Percentiles rank a stretch among this genome's conserved stretches.
phyloP scores from a whole-genome alignment of 37 sponge, comb jelly and placozoan species.

The Agelas oroides region DNA sequence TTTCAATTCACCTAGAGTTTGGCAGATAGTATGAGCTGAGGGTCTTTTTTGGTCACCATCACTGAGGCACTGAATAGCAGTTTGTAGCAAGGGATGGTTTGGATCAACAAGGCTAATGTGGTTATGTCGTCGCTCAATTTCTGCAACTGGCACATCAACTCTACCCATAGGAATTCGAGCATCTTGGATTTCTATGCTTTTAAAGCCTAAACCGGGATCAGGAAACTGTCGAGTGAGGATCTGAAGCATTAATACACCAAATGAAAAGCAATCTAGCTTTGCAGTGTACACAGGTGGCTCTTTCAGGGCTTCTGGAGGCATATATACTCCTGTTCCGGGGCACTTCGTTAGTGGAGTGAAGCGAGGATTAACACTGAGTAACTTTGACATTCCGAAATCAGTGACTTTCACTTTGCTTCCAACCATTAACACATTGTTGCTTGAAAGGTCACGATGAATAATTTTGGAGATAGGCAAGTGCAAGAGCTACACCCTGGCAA shows the following conservation, averaged over 20 bases:
- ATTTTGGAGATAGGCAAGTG: constrained; percentile 39
- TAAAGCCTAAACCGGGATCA: neutral
- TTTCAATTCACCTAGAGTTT: neutral
- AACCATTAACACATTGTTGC: constrained; percentile 45
- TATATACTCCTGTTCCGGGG: constrained; percentile 32
- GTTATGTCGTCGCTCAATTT: constrained; percentile 1
- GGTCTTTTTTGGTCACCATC: constrained; percentile 9
- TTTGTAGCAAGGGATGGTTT: neutral
- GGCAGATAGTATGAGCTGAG: neutral
- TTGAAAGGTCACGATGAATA: constrained; percentile 37
- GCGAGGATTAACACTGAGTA: neutral
- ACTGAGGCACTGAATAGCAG: neutral
- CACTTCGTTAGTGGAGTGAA: neutral
- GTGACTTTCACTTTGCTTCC: constrained; percentile 19
- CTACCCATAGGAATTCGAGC: neutral
- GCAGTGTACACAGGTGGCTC: constrained; percentile 8
- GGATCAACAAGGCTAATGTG: neutral
- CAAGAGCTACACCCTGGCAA: constrained; percentile 33
- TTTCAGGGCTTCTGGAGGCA: constrained; percentile 41
- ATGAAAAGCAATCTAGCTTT: constrained; percentile 47
- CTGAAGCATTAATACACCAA: constrained; percentile 41
- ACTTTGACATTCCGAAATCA: constrained; percentile 42
- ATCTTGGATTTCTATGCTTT: neutral
- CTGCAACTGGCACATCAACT: constrained; percentile 15
- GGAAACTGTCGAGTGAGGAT: constrained; percentile 30